Conservation (phyloP, 2,113 vertebrate species). For the Setophaga coronata region DNA sequence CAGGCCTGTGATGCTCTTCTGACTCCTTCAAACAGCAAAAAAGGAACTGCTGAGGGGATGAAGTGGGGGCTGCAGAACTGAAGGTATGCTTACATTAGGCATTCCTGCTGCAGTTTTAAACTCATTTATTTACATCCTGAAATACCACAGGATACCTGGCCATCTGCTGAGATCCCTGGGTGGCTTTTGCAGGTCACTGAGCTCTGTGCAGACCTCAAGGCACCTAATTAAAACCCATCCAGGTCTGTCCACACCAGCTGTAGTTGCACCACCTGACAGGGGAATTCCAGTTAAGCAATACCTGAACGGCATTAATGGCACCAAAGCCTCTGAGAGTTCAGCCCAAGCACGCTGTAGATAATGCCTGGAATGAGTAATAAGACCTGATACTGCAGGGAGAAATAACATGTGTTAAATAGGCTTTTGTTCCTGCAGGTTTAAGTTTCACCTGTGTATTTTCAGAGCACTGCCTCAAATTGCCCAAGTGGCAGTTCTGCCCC, state of each 20-base stretch:
- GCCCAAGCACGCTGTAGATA: not conserved
- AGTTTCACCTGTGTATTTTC: not conserved
- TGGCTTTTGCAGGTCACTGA: not conserved
- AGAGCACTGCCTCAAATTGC: not conserved
- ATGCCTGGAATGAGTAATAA: not conserved
- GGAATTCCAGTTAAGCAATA: not conserved
- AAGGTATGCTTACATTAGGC: fast-evolving
- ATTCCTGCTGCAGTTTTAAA: not conserved
- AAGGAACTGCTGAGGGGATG: not conserved
- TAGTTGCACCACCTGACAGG: not conserved
- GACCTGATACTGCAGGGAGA: not conserved
- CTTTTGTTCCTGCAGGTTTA: not conserved
- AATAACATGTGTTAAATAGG: not conserved
- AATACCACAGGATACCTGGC: not conserved
- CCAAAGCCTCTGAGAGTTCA: not conserved
- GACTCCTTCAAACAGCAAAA: not conserved
- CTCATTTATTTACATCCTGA: not conserved
- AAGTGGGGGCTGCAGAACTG: not conserved
- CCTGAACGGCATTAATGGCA: not conserved
- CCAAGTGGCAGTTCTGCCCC: not conserved
- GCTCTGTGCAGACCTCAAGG: not conserved
- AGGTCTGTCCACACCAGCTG: not conserved
- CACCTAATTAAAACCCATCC: not conserved
- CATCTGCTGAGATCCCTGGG: not conserved
- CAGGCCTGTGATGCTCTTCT: not conserved